Evolutionary conservation across 2,113 vertebrate species (phyloP).

Genomic region (Panthera leo): DNA sequence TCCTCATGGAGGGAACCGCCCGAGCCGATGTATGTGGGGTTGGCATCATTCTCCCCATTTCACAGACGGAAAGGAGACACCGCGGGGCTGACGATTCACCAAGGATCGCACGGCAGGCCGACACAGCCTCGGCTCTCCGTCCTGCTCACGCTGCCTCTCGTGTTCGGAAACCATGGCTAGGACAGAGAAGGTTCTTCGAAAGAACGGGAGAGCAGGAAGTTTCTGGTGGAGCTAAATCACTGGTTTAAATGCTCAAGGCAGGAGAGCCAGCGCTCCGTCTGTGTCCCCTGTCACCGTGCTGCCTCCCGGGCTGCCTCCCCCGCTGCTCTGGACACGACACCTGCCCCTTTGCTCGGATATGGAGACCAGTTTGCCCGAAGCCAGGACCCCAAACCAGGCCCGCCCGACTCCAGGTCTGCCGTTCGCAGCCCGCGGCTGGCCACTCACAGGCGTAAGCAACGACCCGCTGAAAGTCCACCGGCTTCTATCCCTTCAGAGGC

Average conservation of each 20-base stretch:
- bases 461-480: accelerated
- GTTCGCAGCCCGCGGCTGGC: background rate
- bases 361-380: accelerated
- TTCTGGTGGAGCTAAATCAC: background rate
- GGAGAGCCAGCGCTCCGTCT: background rate
- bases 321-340: accelerated
- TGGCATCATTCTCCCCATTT: background rate
- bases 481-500: background rate
- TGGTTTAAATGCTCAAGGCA: accelerated
- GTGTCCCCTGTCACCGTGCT: background rate
- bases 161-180: background rate
- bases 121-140: accelerated
- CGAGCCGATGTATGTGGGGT: accelerated
- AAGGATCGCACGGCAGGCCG: background rate
- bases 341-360: background rate
- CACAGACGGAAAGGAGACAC: background rate
- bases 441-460: accelerated
- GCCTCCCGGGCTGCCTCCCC: background rate
- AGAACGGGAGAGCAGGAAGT: background rate
- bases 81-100: accelerated
- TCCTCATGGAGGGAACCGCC: background rate
- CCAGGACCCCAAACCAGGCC: background rate
- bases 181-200: background rate
- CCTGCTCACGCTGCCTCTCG: background rate
- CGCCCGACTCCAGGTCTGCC: background rate